Conservation (phyloP, 1,140 invertebrate genomes). For the Cryptotermes secundus region DNA sequence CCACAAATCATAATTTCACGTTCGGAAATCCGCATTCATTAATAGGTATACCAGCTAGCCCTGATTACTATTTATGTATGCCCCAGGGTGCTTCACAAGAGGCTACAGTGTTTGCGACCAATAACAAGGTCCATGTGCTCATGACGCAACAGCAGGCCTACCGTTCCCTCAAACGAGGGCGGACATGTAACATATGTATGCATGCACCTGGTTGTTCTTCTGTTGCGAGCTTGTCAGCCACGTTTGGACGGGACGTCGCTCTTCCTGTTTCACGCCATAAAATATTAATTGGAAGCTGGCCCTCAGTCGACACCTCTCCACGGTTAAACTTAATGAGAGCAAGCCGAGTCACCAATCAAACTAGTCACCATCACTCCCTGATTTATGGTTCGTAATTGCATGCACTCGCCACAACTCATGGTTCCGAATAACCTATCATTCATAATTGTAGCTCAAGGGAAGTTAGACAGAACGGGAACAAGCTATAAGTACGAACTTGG, state of each 20-base stretch:
- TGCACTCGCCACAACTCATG: constrained; percentile 31
- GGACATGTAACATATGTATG: too few relatives aligned
- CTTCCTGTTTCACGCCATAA: constrained; percentile 1
- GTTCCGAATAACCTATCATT: constrained; percentile 37
- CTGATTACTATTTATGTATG: too few relatives aligned
- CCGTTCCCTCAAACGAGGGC: too few relatives aligned
- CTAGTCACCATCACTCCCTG: constrained; percentile 25
- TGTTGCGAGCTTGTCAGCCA: not conserved
- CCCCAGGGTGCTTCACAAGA: too few relatives aligned
- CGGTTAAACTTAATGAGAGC: not conserved
- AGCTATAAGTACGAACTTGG: too few relatives aligned
- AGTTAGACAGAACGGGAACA: not conserved
- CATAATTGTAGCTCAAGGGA: constrained; percentile 39
- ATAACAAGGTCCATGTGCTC: too few relatives aligned
- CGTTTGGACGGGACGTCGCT: not conserved
- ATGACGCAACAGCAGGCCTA: too few relatives aligned
- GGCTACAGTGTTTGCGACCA: too few relatives aligned
- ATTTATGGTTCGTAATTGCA: constrained; percentile 44
- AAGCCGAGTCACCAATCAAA: constrained; percentile 7
- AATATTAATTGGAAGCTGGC: constrained; percentile 30
- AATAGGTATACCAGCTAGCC: too few relatives aligned
- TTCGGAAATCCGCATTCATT: too few relatives aligned
- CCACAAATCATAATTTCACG: too few relatives aligned
- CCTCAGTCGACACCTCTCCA: constrained; percentile 29
- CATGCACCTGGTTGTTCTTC: too few relatives aligned